Evolutionary conservation across 2,113 vertebrate species (phyloP), one percentile per base, ranked within the genome.

Genomic region (Poeciliopsis retropinna): DNA sequence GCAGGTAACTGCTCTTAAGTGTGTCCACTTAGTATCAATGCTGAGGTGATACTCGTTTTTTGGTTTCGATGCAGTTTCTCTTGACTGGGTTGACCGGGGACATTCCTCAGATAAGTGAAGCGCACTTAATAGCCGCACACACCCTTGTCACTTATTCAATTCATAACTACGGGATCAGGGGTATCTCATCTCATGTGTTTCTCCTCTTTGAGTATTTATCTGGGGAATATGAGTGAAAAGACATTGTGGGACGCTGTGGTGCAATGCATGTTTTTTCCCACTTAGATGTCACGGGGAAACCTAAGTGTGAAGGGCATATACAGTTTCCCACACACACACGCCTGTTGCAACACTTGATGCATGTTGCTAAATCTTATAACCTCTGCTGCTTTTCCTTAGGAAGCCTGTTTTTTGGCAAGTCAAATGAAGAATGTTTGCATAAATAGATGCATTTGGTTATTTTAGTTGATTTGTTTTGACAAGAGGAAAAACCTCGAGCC

Each of bases 41-140:
- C 78, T 62, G 37, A 19, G 31, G 81, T 89, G 93, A 95, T 93
- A 95, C 94, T 94, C 39, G 65, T 22, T 57, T 83, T 81, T 68
- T 0, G 78, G 94, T 95, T 95, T 95, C 94, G 89, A 83, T 90
- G 86, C 70, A 76, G 82, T 89, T 94, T 85, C 51, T 64, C 88
- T 90, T 69, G 70, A 90, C 89, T 66, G 82, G 85, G 92, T 87
- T 86, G 93, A 92, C 92, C 68, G 91, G 92, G 91, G 85, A 92
- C 94, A 95, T 95, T 94, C 94, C 92, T 93, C 44, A 79, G 67
- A 88, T 69, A 82, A 78, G 65, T 86, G 85, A 51, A 77, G 77
- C 85, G 88, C 89, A 85, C 80, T 82, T 85, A 78, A 84, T 72
- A 84, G 85, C 77, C 41, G 70, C 73, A 85, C 89, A 92, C 86